Conservation (phyloP, 2,888 invertebrate species). For the Drosophila kambysellisi region DNA sequence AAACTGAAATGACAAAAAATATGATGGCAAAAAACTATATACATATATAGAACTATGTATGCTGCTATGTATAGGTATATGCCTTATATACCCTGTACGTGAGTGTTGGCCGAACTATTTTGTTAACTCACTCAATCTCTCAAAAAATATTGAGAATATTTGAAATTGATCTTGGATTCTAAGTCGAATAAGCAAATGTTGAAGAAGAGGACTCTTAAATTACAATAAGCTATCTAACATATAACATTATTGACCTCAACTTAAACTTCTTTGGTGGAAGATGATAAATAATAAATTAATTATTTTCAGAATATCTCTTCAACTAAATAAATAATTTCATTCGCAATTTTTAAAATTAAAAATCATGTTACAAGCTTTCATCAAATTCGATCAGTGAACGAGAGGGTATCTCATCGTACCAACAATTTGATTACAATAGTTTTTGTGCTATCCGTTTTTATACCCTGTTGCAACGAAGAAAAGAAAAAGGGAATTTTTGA, state of each 20-base stretch:
- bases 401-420: slow-evolving; percentile 11
- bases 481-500: background rate
- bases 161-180: background rate
- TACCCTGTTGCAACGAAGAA: background rate
- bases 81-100: slow-evolving; percentile 16
- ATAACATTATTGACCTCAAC: background rate
- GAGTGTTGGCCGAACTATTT: slow-evolving; percentile 13
- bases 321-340: background rate
- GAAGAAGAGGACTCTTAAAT: background rate
- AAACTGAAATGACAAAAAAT: slow-evolving; percentile 50
- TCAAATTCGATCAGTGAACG: background rate
- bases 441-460: slow-evolving; percentile 18
- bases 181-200: too few species aligned
- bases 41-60: slow-evolving; percentile 24
- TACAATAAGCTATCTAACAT: background rate
- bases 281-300: background rate
- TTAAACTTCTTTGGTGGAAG: background rate
- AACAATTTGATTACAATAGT: background rate
- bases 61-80: slow-evolving; percentile 1
- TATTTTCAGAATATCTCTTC: background rate
- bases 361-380: background rate
- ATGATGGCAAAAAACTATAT: slow-evolving; percentile 13
- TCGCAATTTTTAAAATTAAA: background rate
- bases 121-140: background rate
- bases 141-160: background rate